Evolutionary conservation across 2,797 vertebrate species (phyloP), one percentile per base, ranked within the genome.

Genomic region (Knipowitschia caucasica): DNA sequence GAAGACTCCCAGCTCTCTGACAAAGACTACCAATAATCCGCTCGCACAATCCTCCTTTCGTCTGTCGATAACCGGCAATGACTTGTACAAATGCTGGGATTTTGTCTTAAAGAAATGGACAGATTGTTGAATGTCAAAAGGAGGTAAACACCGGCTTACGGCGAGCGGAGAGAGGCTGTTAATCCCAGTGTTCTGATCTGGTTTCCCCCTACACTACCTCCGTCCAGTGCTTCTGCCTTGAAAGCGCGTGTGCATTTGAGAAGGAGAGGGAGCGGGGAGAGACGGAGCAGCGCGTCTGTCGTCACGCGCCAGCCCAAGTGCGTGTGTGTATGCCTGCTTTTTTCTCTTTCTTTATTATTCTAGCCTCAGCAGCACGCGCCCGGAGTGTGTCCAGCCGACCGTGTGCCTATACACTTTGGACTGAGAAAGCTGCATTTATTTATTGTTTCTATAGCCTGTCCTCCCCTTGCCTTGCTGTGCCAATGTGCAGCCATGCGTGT

Each of bases 241-340:
- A 69, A 67, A 78, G 72, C 30, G 73, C 58, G 69, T 69, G 76
- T 75, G 77, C 68, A 64, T 44, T 14, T 24, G 40, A 51, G 45
- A 58, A 60, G 64, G 65, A 53, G 66, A 44, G 18, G 0, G 50
- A 26, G 53, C 30, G 60, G 58, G 40, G 47, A 17, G 6, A 64
- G 51, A 64, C 65, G 61, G 67, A 78, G 49, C 84, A 59, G 75
- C 24, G 72, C 65, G 18, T 81, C 82, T 79, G 68, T 61, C 79
- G 84, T 82, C 85, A 82, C 70, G 61, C 81, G 40, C 67, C 74
- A 50, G 53, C 73, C 60, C 71, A 69, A 70, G 70, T 78, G 78
- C 79, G 84, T 84, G 77, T 80, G 26, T 46, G 44, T 46, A 7
- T 46, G 43, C 81, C 81, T 86, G 83, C 88, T 84, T 85, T 86